Conservation (phyloP, 2,113 vertebrate genomes). For the Dasyurus viverrinus region DNA sequence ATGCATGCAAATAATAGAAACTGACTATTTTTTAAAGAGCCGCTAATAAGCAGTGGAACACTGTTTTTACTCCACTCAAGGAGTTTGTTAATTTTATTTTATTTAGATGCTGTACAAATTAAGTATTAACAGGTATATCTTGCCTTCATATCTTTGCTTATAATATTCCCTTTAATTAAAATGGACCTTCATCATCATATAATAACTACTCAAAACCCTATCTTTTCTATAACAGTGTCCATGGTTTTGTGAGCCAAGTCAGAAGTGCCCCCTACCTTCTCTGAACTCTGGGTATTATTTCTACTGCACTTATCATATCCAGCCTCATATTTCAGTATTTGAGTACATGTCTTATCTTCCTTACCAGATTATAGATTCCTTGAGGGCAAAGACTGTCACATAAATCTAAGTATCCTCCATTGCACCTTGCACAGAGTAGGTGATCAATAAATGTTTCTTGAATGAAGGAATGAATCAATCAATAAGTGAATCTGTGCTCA, state of each 20-base stretch:
- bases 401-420: neutral
- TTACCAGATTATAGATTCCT: neutral
- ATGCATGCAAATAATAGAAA: neutral
- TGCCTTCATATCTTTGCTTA: neutral
- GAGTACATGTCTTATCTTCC: neutral
- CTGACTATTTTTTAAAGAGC: neutral
- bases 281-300: neutral
- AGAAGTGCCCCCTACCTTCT: neutral
- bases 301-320: neutral
- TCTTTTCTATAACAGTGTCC: neutral
- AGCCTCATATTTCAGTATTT: neutral
- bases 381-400: neutral
- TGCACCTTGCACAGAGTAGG: neutral
- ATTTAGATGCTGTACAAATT: neutral
- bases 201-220: neutral
- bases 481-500: neutral
- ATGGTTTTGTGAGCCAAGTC: neutral
- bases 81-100: neutral
- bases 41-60: neutral
- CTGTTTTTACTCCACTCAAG: neutral
- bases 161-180: neutral
- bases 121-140: neutral
- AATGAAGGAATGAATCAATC: slow-evolving; percentile 5
- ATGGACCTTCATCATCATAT: neutral
- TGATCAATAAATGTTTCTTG: slow-evolving; percentile 2